Conservation (phyloP, 2,113 vertebrate species). For the Ceyx margarethae region DNA sequence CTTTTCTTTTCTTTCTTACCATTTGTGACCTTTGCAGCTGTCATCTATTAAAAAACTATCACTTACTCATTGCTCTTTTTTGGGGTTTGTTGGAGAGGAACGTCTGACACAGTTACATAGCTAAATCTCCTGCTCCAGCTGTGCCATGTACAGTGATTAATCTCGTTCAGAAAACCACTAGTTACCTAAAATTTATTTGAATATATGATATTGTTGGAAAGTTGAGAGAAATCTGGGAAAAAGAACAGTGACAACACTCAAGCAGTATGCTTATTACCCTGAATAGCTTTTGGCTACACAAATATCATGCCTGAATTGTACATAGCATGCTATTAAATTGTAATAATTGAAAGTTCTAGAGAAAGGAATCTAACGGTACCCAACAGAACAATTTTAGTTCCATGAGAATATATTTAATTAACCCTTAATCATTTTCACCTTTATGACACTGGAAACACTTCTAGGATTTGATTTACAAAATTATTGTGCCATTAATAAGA, state of each 20-base stretch:
- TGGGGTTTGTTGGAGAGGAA: neutral
- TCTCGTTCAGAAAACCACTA: neutral
- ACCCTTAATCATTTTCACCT: conserved; percentile 66
- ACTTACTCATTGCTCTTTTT: neutral
- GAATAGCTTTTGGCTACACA: neutral
- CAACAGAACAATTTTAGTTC: conserved; percentile 48
- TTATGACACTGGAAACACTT: conserved; percentile 52
- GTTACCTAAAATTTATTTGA: neutral
- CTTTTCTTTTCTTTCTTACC: neutral
- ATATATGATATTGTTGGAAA: neutral
- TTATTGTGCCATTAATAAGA: conserved; percentile 71
- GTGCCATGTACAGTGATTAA: neutral
- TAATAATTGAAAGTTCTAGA: conserved; percentile 32
- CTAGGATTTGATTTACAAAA: conserved; percentile 69
- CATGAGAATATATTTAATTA: conserved; percentile 67
- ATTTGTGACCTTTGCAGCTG: neutral
- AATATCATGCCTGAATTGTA: neutral
- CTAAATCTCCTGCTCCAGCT: neutral
- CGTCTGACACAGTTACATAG: neutral
- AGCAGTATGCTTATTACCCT: neutral
- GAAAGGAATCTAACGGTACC: neutral
- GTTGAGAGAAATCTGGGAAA: neutral
- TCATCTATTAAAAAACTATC: neutral
- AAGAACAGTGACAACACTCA: neutral
- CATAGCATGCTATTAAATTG: conserved; percentile 6